A percentile compares a stretch with the other conserved stretches of the same genome.
Conservation (phyloP, 2,888 invertebrate species). For the Acleris laterana region DNA sequence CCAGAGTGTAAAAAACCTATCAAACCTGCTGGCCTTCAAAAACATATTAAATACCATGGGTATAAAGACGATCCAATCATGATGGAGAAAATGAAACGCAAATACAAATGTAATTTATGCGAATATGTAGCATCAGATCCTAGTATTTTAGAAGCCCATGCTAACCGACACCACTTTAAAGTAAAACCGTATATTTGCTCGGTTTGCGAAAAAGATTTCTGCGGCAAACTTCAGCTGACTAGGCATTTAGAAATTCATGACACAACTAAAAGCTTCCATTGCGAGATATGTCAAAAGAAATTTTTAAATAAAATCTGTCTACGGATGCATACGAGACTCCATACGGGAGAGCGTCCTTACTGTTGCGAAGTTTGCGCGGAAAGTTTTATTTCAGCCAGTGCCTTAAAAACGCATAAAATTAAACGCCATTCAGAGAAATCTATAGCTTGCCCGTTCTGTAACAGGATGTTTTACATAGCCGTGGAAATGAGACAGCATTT, state of each 20-base stretch:
- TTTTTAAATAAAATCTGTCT: constrained; percentile 40
- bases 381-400: constrained; percentile 56
- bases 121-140: constrained; percentile 44
- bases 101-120: constrained; percentile 44
- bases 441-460: constrained; percentile 53
- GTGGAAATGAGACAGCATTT: constrained; percentile 60
- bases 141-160: constrained; percentile 50
- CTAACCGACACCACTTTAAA: constrained; percentile 54
- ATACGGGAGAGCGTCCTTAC: constrained; percentile 58
- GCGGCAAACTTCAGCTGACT: constrained; percentile 24
- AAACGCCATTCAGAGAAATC: constrained; percentile 55
- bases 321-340: constrained; percentile 56
- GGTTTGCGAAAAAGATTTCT: constrained; percentile 52
- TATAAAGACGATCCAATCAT: constrained; percentile 33
- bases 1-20: constrained; percentile 46
- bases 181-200: constrained; percentile 51
- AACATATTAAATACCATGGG: constrained; percentile 43
- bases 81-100: constrained; percentile 29
- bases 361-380: constrained; percentile 56
- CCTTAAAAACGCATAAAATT: constrained; percentile 56
- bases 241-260: constrained; percentile 34
- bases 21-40: constrained; percentile 49
- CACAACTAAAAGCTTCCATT: constrained; percentile 13
- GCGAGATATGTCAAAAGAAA: constrained; percentile 30
- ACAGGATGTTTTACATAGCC: constrained; percentile 53